Evolutionary conservation across 2,113 vertebrate genomes (phyloP), one percentile per base, ranked within the genome.

Genomic region (Chitala chitala): DNA sequence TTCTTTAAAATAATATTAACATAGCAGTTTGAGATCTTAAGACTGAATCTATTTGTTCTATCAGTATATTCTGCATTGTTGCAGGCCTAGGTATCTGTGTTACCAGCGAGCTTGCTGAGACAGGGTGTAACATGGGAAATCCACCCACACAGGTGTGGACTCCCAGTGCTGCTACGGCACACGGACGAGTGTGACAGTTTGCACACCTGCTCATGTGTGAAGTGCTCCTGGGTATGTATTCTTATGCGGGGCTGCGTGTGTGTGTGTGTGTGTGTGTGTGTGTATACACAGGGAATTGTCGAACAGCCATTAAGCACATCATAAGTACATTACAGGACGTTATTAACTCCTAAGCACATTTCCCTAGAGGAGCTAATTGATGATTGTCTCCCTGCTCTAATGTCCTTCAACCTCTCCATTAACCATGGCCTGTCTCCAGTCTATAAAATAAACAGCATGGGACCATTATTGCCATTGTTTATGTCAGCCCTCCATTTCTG

Each of bases 391-490:
- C n/a, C 36, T 20, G 17, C 5, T 33, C 59, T 63, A 36, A 63
- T 38, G 33, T 38, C 33, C 59, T 36, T 36, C 31, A 15, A 63
- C 15, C 33, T 63, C 36, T 63, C 59, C 59, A 38, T 63, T 63
- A 63, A 63, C 59, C 59, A n/a, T n/a, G 17, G 59, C 26, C 31
- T 63, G 17, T 33, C 31, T 36, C 59, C 5, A 63, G 12, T 48
- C 15, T 6, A 13, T 26, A 10, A 40, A 46, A 66, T 46, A 44
- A 66, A 66, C 64, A 66, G 36, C 63, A 66, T 13, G n/a, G 22
- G 22, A 44, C n/a, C 40, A 66, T 66, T 66, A 26, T 5, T 24
- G 63, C 40, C n/a, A 24, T 22, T 66, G 63, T 66, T 66, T 66
- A 44, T 26, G 22, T 15, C 63, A 42, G 63, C 15, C 20, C 36